A percentile compares a stretch with the other conserved stretches of the same genome.
Evolutionary conservation across 2,113 vertebrate species (phyloP).

Genomic region (Catharus bicknelli): DNA sequence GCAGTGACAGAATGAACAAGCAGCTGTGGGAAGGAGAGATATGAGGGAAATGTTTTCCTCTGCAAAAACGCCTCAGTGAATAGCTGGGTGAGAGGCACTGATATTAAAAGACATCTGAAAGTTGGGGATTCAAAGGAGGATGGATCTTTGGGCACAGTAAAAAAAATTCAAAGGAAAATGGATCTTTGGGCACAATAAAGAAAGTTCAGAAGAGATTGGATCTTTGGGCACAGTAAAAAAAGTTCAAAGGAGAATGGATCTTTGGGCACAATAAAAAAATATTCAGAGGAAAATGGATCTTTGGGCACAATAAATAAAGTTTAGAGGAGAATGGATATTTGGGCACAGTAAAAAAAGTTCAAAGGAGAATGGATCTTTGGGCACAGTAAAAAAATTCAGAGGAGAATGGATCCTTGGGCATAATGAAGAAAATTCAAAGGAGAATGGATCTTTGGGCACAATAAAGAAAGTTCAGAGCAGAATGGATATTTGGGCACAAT

Average conservation of each 20-base stretch:
- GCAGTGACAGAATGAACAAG: not conserved
- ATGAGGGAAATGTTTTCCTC: not conserved
- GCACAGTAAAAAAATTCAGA: not conserved
- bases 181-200: not conserved
- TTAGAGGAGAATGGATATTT: not conserved
- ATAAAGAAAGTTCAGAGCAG: too few relatives aligned
- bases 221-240: too few relatives aligned
- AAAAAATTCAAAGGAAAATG: not conserved
- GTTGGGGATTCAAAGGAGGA: not conserved
- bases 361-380: too few relatives aligned
- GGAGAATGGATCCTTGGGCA: not conserved
- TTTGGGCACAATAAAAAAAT: not conserved
- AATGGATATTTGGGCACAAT: not conserved
- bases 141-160: too few relatives aligned
- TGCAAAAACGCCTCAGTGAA: not conserved
- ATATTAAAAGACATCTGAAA: not conserved
- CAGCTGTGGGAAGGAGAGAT: not conserved
- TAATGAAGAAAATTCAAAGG: too few relatives aligned
- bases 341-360: too few relatives aligned
- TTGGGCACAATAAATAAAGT: not conserved
- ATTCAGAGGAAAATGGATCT: not conserved
- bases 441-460: not conserved
- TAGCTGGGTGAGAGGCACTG: not conserved
- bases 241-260: not conserved
- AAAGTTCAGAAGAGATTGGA: not conserved